phyloP scores from a whole-genome alignment of 2,888 invertebrate species.

The Pecten maximus region DNA sequence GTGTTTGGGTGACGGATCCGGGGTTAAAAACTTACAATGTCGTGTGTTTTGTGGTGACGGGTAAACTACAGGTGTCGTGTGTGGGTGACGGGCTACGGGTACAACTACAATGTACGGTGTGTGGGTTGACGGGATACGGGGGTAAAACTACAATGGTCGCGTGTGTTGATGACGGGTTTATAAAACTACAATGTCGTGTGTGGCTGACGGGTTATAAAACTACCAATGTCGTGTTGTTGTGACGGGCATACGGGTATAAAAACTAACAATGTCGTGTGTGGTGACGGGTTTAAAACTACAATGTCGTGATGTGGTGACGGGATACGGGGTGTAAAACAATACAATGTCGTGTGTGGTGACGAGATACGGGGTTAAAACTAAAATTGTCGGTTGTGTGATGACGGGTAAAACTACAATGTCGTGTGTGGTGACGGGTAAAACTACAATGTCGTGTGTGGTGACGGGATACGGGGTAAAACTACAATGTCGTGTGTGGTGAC shows the following conservation, averaged over 20 bases:
- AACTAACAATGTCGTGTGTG: neutral
- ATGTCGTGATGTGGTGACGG: neutral
- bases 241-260: neutral
- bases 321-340: neutral
- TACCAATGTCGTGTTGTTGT: neutral
- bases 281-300: neutral
- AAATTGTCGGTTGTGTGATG: neutral
- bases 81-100: too few relatives aligned
- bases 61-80: too few relatives aligned
- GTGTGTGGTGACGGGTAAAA: neutral
- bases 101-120: too few relatives aligned
- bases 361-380: neutral
- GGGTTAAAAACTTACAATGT: too few relatives aligned
- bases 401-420: neutral
- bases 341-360: neutral
- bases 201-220: neutral
- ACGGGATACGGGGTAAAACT: neutral
- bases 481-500: neutral
- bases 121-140: too few relatives aligned
- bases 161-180: too few relatives aligned
- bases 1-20: too few relatives aligned
- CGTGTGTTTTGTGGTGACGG: too few relatives aligned
- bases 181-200: neutral
- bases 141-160: too few relatives aligned
- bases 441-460: neutral